Percentiles rank a stretch among this genome's conserved stretches.
Evolutionary conservation across 2,113 vertebrate genomes (phyloP).

Genomic region (Scomber japonicus): DNA sequence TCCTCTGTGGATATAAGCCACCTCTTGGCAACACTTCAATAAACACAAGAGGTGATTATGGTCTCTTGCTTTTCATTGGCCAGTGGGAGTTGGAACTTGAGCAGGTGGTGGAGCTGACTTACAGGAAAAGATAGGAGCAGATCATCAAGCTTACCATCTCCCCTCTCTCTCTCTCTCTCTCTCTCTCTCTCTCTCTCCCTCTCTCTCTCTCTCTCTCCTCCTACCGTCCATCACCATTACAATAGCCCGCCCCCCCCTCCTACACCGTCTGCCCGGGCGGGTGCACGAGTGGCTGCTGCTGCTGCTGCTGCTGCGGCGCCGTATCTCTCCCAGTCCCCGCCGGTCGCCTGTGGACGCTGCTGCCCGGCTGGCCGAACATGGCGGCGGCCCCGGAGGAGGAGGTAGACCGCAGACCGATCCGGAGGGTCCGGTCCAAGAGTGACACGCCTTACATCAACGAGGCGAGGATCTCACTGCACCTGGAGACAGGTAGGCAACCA

Average conservation of each 20-base stretch:
- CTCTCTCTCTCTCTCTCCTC: background rate
- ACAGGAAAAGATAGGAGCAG: slow-evolving; percentile 28
- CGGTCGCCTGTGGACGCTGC: slow-evolving; percentile 88
- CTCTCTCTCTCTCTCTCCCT: background rate
- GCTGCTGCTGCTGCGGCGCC: slow-evolving; percentile 67
- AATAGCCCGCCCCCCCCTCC: slow-evolving; percentile 60
- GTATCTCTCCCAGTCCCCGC: slow-evolving; percentile 85
- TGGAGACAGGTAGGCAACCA: slow-evolving; percentile 91
- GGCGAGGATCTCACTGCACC: slow-evolving; percentile 95
- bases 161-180: background rate
- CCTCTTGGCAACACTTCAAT: no score
- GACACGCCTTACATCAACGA: slow-evolving; percentile 98
- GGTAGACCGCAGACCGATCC: slow-evolving; percentile 94
- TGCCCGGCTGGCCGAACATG: slow-evolving; percentile 86
- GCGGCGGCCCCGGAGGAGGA: slow-evolving; percentile 94
- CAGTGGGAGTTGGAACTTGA: slow-evolving; percentile 21
- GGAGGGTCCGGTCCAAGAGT: slow-evolving; percentile 97
- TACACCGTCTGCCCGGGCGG: slow-evolving; percentile 65
- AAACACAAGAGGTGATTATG: background rate
- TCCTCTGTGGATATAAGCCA: background rate
- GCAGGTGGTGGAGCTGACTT: slow-evolving; percentile 36
- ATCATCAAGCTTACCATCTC: slow-evolving; percentile 23
- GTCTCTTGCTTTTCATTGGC: slow-evolving; percentile 24
- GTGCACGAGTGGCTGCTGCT: slow-evolving; percentile 65
- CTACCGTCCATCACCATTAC: slow-evolving; percentile 29